Evolutionary conservation across 1,140 invertebrate genomes (phyloP), one percentile per base, ranked within the genome.

Genomic region (Mamestra configurata): DNA sequence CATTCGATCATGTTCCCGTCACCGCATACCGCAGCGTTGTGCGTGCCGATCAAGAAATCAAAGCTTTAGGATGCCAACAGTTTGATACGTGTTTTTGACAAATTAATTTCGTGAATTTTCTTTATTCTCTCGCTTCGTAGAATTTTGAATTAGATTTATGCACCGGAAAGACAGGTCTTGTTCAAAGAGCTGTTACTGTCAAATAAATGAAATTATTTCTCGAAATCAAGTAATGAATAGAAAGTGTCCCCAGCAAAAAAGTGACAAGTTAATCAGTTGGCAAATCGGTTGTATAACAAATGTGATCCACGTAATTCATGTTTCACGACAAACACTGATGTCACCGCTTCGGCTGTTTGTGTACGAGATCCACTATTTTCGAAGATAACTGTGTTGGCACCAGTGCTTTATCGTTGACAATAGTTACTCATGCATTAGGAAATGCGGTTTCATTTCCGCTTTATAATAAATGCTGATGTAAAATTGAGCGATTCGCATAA

Each of bases 261-360:
- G 35, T 43, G 71, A 73, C 71, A 73, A 73, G 76, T 37, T 84
- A 83, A 83, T 83, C 71, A 61, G 35, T 70, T 73, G 24, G 57
- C 73, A 75, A 79, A 78, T 79, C 76, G 61, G 82, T 83, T 83
- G 77, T 84, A 71, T 81, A 84, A 84, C 61, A n/a, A n/a, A 80
- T 66, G 61, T 77, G 70, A 73, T 68, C 79, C 68, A 81, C 80
- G 77, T 77, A 78, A 79, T 64, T 51, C 55, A 46, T 77, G 78
- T 66, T 79, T 76, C 73, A 83, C 76, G 70, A 73, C 64, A 77
- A 80, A 82, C 76, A 80, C 15, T 79, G 80, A 82, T 80, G 64
- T 83, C 76, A 77, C 71, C 75, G 64, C 59, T 61, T 57, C 22
- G 51, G 22, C 51, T 46, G 46, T 71, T 51, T 71, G 68, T 51